Evolutionary conservation across 2,797 vertebrate species (phyloP).

Genomic region (Echiichthys vipera): DNA sequence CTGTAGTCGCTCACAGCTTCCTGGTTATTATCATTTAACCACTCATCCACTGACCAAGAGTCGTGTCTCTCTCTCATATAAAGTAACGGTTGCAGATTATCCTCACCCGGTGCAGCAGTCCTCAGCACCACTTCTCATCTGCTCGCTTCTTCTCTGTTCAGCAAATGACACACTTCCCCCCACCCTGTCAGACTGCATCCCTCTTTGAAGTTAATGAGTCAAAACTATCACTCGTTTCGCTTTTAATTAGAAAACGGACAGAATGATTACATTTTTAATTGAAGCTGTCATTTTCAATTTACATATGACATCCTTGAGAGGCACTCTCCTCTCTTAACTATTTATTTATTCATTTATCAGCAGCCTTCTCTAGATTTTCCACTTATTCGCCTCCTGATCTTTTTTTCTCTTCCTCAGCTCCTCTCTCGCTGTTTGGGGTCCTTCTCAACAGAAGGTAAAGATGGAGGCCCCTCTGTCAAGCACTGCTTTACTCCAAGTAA

Average conservation of each 20-base stretch:
- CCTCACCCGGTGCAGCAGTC: constrained; percentile 28
- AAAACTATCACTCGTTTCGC: constrained; percentile 85
- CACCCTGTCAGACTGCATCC: constrained; percentile 62
- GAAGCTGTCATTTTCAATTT: constrained; percentile 89
- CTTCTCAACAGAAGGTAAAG: constrained; percentile 8
- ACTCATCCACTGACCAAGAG: constrained; percentile 34
- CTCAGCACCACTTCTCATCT: constrained; percentile 44
- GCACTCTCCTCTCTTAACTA: constrained; percentile 53
- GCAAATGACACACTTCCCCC: constrained; percentile 64
- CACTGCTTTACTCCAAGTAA: constrained; percentile 11
- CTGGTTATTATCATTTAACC: constrained; percentile 45
- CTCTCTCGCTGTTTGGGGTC: constrained; percentile 7
- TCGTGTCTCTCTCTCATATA: constrained; percentile 27
- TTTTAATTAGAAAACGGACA: constrained; percentile 87
- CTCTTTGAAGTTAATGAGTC: constrained; percentile 89
- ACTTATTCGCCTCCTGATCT: constrained; percentile 44
- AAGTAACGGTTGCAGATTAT: constrained; percentile 61
- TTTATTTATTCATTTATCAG: constrained; percentile 73
- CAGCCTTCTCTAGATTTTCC: constrained; percentile 58
- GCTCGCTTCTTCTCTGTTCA: constrained; percentile 44
- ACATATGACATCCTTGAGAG: constrained; percentile 84
- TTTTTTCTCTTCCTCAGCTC: constrained; percentile 23
- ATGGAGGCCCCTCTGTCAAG: constrained; percentile 1
- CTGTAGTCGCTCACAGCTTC: constrained; percentile 15
- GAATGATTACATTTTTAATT: constrained; percentile 90